A percentile compares a stretch with the other conserved stretches of the same genome.
phyloP scores from a whole-genome alignment of 2,888 invertebrate genomes.

The Lymantria monacha region DNA sequence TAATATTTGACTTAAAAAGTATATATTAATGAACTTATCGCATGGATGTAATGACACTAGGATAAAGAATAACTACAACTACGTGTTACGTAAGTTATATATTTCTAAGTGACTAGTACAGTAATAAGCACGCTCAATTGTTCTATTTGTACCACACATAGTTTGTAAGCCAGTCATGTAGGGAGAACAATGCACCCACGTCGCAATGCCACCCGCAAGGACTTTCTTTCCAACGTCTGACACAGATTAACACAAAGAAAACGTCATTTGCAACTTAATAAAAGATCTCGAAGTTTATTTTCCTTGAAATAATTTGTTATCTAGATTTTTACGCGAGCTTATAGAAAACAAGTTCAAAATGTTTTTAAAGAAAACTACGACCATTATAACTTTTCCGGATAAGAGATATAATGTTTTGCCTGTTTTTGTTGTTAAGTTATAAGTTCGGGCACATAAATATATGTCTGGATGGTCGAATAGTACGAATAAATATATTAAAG shows the following conservation, averaged over 20 bases:
- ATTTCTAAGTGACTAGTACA: constrained; percentile 16
- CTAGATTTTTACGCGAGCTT: constrained; percentile 8
- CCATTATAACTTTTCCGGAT: constrained; percentile 13
- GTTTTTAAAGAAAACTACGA: constrained; percentile 12
- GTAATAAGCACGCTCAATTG: background rate
- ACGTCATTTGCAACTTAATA: constrained; percentile 55
- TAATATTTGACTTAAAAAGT: too few species aligned
- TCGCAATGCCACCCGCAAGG: constrained; percentile 62
- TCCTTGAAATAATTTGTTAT: constrained; percentile 27
- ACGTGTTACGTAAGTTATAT: background rate
- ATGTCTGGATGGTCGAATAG: constrained; percentile 7
- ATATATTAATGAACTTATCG: too few species aligned
- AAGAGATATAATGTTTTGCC: constrained; percentile 15
- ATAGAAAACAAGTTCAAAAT: constrained; percentile 4
- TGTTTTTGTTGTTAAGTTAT: constrained; percentile 20
- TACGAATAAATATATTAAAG: constrained; percentile 9
- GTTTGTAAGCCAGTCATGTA: constrained; percentile 35
- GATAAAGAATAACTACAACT: too few species aligned
- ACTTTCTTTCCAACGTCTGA: constrained; percentile 63
- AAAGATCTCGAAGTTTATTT: constrained; percentile 30
- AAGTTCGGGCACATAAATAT: constrained; percentile 20
- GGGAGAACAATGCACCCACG: constrained; percentile 62
- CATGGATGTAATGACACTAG: too few species aligned
- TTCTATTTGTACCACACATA: constrained; percentile 16
- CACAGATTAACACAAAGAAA: constrained; percentile 63